A percentile compares a stretch with the other conserved stretches of the same genome.
Evolutionary conservation across 2,113 vertebrate species (phyloP).

Genomic region (Oenanthe melanoleuca): DNA sequence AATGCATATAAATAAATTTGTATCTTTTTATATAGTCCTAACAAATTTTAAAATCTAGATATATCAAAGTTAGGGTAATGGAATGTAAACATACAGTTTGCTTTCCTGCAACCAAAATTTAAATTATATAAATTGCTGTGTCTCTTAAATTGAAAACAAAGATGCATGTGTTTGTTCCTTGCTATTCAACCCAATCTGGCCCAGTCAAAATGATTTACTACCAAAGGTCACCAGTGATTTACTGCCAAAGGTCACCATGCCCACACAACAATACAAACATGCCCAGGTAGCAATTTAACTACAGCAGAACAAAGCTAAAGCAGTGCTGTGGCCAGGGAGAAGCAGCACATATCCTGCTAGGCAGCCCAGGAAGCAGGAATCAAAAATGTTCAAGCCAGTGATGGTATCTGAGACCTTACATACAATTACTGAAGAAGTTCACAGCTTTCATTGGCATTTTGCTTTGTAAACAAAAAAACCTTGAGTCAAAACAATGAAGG

Average conservation of each 20-base stretch:
- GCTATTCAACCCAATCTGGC: background rate
- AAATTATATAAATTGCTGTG: background rate
- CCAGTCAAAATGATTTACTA: background rate
- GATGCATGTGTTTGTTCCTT: background rate
- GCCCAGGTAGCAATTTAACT: background rate
- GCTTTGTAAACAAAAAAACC: background rate
- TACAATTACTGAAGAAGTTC: background rate
- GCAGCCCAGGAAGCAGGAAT: background rate
- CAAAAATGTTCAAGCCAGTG: background rate
- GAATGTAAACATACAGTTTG: background rate
- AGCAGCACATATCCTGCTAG: background rate
- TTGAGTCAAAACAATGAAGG: background rate
- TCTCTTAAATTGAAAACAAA: slow-evolving; percentile 2
- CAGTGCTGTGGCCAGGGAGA: background rate
- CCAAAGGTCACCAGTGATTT: background rate
- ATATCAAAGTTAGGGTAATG: background rate
- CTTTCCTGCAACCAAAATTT: background rate
- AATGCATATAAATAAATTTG: background rate
- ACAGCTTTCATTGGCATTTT: background rate
- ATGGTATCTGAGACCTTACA: background rate
- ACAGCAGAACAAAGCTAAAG: background rate
- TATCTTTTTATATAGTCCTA: background rate
- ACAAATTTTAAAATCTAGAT: background rate
- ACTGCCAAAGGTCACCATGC: background rate
- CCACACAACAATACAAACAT: background rate